Evolutionary conservation across 2,888 invertebrate genomes (phyloP).

Genomic region (Entomobrya proxima): DNA sequence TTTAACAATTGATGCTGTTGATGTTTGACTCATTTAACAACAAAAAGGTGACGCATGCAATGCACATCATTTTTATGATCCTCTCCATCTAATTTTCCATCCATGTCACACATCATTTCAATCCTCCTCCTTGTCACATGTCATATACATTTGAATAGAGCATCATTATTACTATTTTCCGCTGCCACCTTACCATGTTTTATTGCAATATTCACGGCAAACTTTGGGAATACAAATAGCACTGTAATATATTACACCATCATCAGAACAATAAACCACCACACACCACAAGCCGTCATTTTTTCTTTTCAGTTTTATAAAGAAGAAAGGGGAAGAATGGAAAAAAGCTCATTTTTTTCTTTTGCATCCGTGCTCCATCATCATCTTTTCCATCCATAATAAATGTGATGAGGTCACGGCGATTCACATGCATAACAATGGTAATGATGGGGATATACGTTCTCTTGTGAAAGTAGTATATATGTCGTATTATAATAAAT

Average conservation of each 20-base stretch:
- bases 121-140: constrained; percentile 28
- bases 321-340: constrained; percentile 11
- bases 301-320: not conserved
- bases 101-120: constrained; percentile 55
- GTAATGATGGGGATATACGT: constrained; percentile 56
- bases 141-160: constrained; percentile 36
- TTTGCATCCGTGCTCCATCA: constrained; percentile 12
- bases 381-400: constrained; percentile 39
- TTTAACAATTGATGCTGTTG: constrained; percentile 39
- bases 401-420: constrained; percentile 62
- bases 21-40: constrained; percentile 48
- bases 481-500: constrained; percentile 6
- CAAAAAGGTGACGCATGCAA: constrained; percentile 44
- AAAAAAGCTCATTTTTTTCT: constrained; percentile 43
- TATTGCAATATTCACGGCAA: constrained; percentile 1
- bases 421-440: constrained; percentile 52
- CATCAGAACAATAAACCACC: not conserved
- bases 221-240: constrained; percentile 47
- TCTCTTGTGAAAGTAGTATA: not conserved
- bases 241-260: constrained; percentile 34
- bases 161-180: constrained; percentile 37
- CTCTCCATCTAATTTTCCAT: constrained; percentile 41
- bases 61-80: constrained; percentile 13
- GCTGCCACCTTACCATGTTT: constrained; percentile 19
- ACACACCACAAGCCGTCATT: constrained; percentile 14